These are phyloP conservation scores for Psophia crepitans DNA, from an alignment of 2,113 vertebrate species.

Conservation along the genomic window DNA sequence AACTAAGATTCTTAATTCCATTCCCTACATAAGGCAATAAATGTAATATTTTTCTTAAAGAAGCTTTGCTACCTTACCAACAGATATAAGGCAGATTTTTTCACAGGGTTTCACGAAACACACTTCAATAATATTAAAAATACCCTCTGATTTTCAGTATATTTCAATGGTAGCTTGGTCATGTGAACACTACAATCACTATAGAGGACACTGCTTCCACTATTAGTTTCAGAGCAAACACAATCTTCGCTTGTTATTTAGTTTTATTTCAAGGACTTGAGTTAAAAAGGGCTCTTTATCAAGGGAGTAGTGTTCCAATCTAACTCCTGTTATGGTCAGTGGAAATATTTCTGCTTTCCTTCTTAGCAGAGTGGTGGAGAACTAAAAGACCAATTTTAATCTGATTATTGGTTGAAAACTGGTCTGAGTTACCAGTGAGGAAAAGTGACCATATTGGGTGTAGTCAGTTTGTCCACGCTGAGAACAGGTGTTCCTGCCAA, in stretches of 20 bases:
- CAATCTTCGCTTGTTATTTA: neutral
- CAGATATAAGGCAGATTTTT: neutral
- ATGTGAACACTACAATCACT: neutral
- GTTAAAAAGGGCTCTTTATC: neutral
- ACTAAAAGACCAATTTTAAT: neutral
- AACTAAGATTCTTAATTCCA: neutral
- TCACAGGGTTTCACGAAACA: neutral
- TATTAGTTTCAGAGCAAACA: neutral
- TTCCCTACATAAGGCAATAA: neutral
- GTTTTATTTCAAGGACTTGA: neutral
- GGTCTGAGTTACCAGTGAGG: neutral
- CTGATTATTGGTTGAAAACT: neutral
- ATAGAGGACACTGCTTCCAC: neutral
- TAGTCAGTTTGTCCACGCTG: neutral
- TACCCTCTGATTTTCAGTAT: neutral
- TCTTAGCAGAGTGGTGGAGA: neutral
- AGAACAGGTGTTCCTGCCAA: slow-evolving; percentile 32
- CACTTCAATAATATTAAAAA: neutral
- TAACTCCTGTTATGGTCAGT: neutral
- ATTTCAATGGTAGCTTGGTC: neutral
- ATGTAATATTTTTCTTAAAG: neutral
- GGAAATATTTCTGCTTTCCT: neutral
- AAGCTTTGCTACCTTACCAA: neutral
- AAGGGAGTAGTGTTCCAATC: neutral
- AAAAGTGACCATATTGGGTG: neutral